phyloP scores from a whole-genome alignment of 2,797 vertebrate genomes.

The Carduelis carduelis region DNA sequence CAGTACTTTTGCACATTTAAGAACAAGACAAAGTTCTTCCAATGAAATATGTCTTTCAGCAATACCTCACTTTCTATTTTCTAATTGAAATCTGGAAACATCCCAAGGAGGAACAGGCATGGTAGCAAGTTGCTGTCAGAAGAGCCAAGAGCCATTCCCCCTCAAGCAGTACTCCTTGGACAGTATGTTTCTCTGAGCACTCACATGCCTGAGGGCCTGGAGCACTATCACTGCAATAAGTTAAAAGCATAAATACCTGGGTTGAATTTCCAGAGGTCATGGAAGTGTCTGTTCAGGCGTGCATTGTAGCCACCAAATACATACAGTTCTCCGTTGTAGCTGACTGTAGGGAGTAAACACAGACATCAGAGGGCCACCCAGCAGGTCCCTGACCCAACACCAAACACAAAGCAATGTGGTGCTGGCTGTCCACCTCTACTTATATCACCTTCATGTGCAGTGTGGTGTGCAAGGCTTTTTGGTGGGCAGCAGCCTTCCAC shows the following conservation, averaged over 20 bases:
- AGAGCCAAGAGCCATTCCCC: not conserved
- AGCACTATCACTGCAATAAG: not conserved
- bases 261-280: conserved; percentile 97
- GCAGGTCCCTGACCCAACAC: not conserved
- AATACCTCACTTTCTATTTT: not conserved
- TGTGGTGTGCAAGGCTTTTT: fast-evolving
- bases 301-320: conserved; percentile 98
- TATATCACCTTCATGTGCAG: not conserved
- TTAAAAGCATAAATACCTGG: conserved; percentile 81
- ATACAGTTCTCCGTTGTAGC: conserved; percentile 93
- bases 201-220: not conserved
- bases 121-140: not conserved
- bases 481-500: not conserved
- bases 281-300: conserved; percentile 95
- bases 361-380: not conserved
- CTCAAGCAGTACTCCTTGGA: not conserved
- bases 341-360: conserved; percentile 76
- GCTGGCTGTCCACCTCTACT: not conserved
- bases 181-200: not conserved
- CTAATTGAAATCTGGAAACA: not conserved
- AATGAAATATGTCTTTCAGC: not conserved
- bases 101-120: not conserved
- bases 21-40: not conserved
- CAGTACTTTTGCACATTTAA: not conserved
- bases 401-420: not conserved